phyloP scores from a whole-genome alignment of 2,797 vertebrate genomes.

The Tenualosa ilisha region DNA sequence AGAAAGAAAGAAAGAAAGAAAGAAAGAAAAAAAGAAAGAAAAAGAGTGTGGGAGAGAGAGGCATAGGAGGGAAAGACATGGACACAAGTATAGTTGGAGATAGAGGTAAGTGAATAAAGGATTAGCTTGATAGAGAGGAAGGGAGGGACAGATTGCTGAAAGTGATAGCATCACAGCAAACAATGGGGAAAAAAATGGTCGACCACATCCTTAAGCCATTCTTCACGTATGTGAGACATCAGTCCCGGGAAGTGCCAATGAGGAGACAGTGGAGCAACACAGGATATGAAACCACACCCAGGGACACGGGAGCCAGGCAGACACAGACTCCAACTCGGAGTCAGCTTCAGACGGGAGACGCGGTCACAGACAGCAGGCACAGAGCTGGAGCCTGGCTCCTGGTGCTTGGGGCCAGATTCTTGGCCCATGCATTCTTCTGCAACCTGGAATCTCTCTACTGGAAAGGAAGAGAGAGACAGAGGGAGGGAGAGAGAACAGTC shows the following conservation, averaged over 20 bases:
- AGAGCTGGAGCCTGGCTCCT: not conserved
- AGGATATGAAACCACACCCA: conserved; percentile 78
- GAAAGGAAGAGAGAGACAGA: not conserved
- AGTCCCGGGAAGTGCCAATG: conserved; percentile 28
- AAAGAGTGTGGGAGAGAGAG: not conserved
- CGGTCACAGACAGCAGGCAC: conserved; percentile 24
- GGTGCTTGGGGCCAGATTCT: conserved; percentile 1
- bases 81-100: not conserved
- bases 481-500: not conserved
- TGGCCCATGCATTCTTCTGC: conserved; percentile 12
- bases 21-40: conserved; percentile 9
- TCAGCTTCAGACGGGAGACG: conserved; percentile 31
- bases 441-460: conserved; percentile 17
- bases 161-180: not conserved
- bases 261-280: conserved; percentile 36
- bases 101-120: not conserved
- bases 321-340: not conserved
- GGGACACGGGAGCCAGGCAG: conserved; percentile 28
- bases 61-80: too few species aligned
- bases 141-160: conserved; percentile 41
- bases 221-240: not conserved
- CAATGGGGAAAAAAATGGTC: conserved; percentile 24
- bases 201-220: conserved; percentile 14
- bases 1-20: not conserved
- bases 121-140: not conserved